Conservation (phyloP, 1,140 invertebrate species). For the Zaprionus taronus region DNA sequence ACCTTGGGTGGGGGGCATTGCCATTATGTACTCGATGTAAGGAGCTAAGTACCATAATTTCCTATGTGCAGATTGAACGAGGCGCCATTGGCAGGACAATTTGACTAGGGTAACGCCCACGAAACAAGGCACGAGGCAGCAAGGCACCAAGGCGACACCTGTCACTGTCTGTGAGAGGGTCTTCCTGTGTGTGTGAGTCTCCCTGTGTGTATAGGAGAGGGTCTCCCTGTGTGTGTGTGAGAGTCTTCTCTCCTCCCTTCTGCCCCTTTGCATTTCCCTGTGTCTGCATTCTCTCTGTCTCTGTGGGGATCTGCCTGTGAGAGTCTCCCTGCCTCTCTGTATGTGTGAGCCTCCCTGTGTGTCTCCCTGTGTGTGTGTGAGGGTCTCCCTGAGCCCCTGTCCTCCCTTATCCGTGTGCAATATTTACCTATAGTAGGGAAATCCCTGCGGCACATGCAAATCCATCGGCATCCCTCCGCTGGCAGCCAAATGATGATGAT, state of each 20-base stretch:
- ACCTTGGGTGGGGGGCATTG: neutral
- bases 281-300: too few species aligned
- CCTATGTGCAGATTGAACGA: constrained; percentile 14
- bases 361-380: neutral
- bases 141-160: constrained; percentile 40
- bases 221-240: too few species aligned
- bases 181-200: neutral
- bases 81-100: constrained; percentile 53
- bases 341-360: too few species aligned
- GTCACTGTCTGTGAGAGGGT: constrained; percentile 3
- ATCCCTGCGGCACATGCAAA: constrained; percentile 93
- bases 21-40: constrained; percentile 20
- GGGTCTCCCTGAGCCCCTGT: neutral
- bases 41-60: constrained; percentile 36
- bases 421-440: constrained; percentile 93
- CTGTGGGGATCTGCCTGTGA: too few species aligned
- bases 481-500: constrained; percentile 62
- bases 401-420: constrained; percentile 12
- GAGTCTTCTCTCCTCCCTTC: too few species aligned
- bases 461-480: constrained; percentile 90
- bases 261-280: too few species aligned
- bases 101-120: constrained; percentile 69
- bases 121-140: constrained; percentile 17
- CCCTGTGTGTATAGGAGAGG: neutral
- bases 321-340: too few species aligned